These are phyloP conservation scores for Plebejus argus DNA, from an alignment of 2,888 invertebrate species.

Conservation along the genomic window DNA sequence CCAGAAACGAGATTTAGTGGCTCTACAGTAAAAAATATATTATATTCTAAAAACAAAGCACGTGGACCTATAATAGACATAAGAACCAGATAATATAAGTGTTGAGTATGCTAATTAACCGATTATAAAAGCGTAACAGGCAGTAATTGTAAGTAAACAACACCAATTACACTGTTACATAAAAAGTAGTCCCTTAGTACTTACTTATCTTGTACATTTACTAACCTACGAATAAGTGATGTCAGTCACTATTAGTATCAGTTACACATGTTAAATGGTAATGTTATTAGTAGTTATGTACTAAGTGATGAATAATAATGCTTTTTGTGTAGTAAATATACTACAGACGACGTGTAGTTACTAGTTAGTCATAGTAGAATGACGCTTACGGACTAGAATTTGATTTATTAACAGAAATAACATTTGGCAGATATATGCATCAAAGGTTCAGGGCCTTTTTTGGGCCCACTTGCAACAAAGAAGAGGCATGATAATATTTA, in stretches of 20 bases:
- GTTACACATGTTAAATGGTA: slow-evolving; percentile 16
- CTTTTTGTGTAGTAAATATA: not conserved
- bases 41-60: too few species aligned
- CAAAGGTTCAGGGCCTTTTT: too few species aligned
- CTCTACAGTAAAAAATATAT: too few species aligned
- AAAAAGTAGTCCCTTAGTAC: not conserved
- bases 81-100: too few species aligned
- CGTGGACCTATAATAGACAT: too few species aligned
- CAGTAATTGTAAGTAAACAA: not conserved
- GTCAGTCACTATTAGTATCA: slow-evolving; percentile 15
- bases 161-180: slow-evolving; percentile 5
- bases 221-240: not conserved
- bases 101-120: not conserved
- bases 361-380: not conserved
- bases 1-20: too few species aligned
- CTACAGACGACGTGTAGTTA: not conserved
- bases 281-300: not conserved
- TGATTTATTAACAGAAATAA: not conserved
- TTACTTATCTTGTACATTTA: not conserved
- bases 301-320: slow-evolving; percentile 4
- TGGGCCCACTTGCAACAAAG: too few species aligned
- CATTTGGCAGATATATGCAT: too few species aligned
- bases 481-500: too few species aligned
- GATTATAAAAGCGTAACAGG: not conserved
- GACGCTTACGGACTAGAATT: not conserved